These are phyloP conservation scores for Psilanteris sp. DNA, from an alignment of 1,140 invertebrate genomes.

Conservation along the genomic window DNA sequence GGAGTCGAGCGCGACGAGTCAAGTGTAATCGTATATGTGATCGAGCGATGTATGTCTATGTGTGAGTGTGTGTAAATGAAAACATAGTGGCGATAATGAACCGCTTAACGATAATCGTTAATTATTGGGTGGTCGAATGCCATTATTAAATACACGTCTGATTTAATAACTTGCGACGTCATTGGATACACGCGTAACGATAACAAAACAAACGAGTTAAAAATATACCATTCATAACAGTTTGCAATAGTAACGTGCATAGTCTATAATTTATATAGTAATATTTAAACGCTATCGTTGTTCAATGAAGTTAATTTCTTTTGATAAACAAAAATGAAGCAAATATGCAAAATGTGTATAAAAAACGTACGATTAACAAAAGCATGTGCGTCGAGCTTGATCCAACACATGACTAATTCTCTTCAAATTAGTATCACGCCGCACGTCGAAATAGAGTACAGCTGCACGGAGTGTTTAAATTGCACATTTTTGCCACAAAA, in stretches of 20 bases:
- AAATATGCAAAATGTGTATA: conserved; percentile 3
- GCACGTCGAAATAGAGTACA: too few relatives aligned
- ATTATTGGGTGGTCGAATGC: conserved; percentile 20
- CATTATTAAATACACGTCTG: conserved; percentile 17
- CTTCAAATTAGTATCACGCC: conserved; percentile 1
- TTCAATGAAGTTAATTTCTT: not conserved
- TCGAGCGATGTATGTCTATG: too few relatives aligned
- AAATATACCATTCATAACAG: not conserved
- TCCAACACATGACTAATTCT: conserved; percentile 9
- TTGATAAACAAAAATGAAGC: not conserved
- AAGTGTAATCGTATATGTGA: conserved; percentile 27
- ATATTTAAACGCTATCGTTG: too few relatives aligned
- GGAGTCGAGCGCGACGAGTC: too few relatives aligned
- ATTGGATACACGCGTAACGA: not conserved
- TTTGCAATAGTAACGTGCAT: not conserved
- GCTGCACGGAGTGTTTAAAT: too few relatives aligned
- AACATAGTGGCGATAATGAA: conserved; percentile 36
- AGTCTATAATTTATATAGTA: too few relatives aligned
- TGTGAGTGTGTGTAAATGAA: conserved; percentile 16
- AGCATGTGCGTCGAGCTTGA: too few relatives aligned
- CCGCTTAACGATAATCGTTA: conserved; percentile 34
- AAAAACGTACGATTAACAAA: conserved; percentile 6
- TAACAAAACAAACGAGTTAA: not conserved
- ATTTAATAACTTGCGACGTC: conserved; percentile 18
- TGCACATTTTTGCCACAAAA: too few relatives aligned